phyloP scores from a whole-genome alignment of 2,797 vertebrate species.

The Rhadinocentrus ornatus region DNA sequence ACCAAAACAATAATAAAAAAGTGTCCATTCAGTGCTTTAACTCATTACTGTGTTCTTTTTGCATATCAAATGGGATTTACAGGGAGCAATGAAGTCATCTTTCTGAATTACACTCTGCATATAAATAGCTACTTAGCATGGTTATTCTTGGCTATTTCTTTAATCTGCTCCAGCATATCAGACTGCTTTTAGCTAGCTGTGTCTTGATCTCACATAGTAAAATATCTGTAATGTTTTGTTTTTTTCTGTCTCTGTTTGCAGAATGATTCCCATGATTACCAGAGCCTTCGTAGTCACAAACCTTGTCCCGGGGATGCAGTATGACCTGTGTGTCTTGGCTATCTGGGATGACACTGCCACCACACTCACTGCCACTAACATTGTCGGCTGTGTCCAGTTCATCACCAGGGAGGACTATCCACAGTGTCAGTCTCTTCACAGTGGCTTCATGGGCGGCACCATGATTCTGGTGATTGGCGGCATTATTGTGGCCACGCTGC shows the following conservation, averaged over 20 bases:
- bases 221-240: conserved; percentile 7
- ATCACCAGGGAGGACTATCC: conserved; percentile 94
- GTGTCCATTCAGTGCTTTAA: conserved; percentile 48
- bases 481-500: conserved; percentile 92
- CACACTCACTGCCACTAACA: conserved; percentile 96
- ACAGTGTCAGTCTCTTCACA: conserved; percentile 94
- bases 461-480: conserved; percentile 97
- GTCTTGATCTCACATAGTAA: conserved; percentile 30
- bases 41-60: conserved; percentile 43
- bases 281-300: conserved; percentile 96
- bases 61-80: conserved; percentile 61
- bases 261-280: conserved; percentile 95
- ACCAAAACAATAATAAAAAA: conserved; percentile 53
- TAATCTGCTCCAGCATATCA: conserved; percentile 37
- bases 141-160: conserved; percentile 44
- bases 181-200: conserved; percentile 17
- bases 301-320: conserved; percentile 93
- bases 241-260: conserved; percentile 64
- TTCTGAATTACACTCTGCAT: conserved; percentile 62
- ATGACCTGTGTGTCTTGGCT: conserved; percentile 96
- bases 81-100: conserved; percentile 49
- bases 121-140: conserved; percentile 67
- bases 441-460: conserved; percentile 95
- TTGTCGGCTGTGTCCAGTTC: conserved; percentile 96
- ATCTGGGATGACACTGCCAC: conserved; percentile 98